Evolutionary conservation across 2,113 vertebrate genomes (phyloP).

Genomic region (Malurus melanocephalus): DNA sequence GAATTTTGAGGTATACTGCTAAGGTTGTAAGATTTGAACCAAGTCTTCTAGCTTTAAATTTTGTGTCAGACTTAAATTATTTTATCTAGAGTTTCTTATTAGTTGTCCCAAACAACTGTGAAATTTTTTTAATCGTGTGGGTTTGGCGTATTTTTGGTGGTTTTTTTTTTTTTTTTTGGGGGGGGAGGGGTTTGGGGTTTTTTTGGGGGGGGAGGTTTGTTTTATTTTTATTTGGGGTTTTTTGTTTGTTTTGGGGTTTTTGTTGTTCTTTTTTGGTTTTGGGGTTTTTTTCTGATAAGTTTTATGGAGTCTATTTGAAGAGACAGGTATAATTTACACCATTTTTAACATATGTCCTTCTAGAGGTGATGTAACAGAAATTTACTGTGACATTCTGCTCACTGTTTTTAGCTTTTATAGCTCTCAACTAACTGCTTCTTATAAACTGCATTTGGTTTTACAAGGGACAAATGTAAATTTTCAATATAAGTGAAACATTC

Average conservation of each 20-base stretch:
- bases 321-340: not conserved
- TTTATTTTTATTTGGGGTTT: too few species aligned
- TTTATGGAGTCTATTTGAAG: not conserved
- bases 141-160: not conserved
- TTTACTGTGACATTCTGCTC: not conserved
- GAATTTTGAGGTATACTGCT: not conserved
- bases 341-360: not conserved
- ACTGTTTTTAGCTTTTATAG: not conserved
- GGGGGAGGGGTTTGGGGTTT: too few species aligned
- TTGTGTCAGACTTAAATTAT: not conserved
- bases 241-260: too few species aligned
- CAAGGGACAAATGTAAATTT: not conserved
- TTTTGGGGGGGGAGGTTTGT: too few species aligned
- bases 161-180: too few species aligned
- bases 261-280: too few species aligned
- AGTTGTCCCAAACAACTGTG: not conserved
- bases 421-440: not conserved
- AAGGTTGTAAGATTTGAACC: not conserved
- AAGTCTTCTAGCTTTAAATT: not conserved
- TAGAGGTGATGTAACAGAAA: not conserved
- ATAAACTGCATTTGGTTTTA: not conserved
- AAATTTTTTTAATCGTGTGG: not conserved
- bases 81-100: not conserved
- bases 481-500: not conserved
- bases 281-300: not conserved